phyloP scores from a whole-genome alignment of 2,113 vertebrate genomes.

The Copsychus sechellarum region DNA sequence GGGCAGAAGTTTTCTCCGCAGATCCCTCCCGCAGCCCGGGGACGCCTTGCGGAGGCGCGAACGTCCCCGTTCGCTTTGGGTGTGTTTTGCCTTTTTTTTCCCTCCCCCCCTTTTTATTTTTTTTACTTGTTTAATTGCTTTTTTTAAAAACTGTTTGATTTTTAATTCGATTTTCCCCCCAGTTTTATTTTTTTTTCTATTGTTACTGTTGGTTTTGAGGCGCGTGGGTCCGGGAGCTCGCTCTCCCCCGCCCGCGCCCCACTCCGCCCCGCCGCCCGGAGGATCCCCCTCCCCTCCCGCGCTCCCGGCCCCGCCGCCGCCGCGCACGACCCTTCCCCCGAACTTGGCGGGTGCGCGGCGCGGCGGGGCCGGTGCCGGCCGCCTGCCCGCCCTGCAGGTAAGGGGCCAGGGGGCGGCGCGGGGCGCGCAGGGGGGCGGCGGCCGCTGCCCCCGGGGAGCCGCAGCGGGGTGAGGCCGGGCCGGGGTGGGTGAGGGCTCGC shows the following conservation, averaged over 20 bases:
- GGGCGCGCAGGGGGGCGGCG: background rate
- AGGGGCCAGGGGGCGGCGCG: background rate
- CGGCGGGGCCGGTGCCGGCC: background rate
- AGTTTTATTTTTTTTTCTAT: too few relatives aligned
- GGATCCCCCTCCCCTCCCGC: background rate
- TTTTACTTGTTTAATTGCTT: too few relatives aligned
- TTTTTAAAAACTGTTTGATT: too few relatives aligned
- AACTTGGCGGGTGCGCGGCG: background rate
- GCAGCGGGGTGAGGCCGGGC: too few relatives aligned
- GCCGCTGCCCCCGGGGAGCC: background rate
- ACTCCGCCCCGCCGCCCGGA: background rate
- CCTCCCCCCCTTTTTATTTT: too few relatives aligned
- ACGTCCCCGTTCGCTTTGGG: too few relatives aligned
- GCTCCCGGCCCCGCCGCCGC: background rate
- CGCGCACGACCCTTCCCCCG: background rate
- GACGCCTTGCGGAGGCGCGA: too few relatives aligned
- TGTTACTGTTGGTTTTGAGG: too few relatives aligned
- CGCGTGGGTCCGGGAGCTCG: background rate
- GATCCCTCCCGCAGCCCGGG: too few relatives aligned
- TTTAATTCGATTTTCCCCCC: too few relatives aligned
- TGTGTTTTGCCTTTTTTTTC: too few relatives aligned
- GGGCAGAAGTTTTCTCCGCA: too few relatives aligned
- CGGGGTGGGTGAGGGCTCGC: background rate
- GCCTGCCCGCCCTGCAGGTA: background rate
- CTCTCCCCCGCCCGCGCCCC: background rate